Base-by-base conservation (phyloP, 2,888 invertebrate species). In the Platynereis dumerilii region DNA sequence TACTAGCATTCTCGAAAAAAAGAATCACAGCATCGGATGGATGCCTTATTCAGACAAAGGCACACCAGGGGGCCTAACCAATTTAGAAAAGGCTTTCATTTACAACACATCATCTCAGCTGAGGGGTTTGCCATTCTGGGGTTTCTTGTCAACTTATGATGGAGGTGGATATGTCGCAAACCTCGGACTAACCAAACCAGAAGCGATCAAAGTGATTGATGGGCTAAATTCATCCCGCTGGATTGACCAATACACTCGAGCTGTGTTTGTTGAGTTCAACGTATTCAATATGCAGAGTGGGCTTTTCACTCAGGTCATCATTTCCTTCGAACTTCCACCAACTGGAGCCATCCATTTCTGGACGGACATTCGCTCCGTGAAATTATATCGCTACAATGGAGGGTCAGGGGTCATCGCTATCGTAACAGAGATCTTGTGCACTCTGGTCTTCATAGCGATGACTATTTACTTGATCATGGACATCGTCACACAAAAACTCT, bases 111-210 rank as follows among this genome's bases (percentile, higher is more conserved):
- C 48, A 20, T 20, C n/a, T 20, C 48, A 48, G 48, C 48, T 48
- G 48, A 22, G 48, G 7, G 60, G 58, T 22, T n/a, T 69, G 3
- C 39, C 66, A 7, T 64, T 58, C 58, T 58, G 56, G 62, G 72
- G 72, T 1, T 17, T 34, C 39, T 24, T 64, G 44, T 53, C 57
- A 1, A 53, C 60, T 2, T 73, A 73, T 57, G 63, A 69, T 0
- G 70, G 68, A 3, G 73, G 74, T 10, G 73, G 73, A 7, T 74
- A 74, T 59, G 64, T 67, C 7, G 70, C 72, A 12, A 39, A 65
- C 24, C 62, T 73, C 44, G 71, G 69, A 2, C 24, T 34, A 12
- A 61, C 68, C 12, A 42, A 57, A 48, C n/a, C 20, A 20, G 22
- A 22, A 48, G 48, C 48, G n/a, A 5, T 20, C 7, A n/a, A n/a